Percentiles rank a stretch among this genome's conserved stretches.
These are phyloP conservation scores for Alouatta caraya DNA, from an alignment of 2,797 vertebrate genomes.

Conservation along the genomic window DNA sequence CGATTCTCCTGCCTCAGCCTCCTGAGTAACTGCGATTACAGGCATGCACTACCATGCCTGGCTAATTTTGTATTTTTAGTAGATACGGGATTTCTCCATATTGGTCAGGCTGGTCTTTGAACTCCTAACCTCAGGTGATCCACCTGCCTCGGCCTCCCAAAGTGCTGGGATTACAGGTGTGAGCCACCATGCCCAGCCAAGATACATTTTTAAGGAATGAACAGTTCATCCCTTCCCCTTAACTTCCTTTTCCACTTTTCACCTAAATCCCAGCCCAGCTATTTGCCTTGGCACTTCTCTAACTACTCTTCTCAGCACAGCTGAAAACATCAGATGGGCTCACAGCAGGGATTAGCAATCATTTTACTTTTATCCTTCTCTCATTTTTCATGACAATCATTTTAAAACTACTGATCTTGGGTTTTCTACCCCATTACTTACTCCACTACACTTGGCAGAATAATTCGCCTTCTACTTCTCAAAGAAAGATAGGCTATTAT, in stretches of 20 bases:
- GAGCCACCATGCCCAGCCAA: not conserved
- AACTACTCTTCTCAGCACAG: not conserved
- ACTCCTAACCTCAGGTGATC: too few species aligned
- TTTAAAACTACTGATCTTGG: not conserved
- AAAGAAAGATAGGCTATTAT: not conserved
- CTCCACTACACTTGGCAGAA: not conserved
- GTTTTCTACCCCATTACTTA: not conserved
- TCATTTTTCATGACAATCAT: not conserved
- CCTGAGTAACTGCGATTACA: too few species aligned
- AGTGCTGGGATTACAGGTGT: too few species aligned
- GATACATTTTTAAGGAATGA: not conserved
- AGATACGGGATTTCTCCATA: too few species aligned
- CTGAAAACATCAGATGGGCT: not conserved
- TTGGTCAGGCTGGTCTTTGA: too few species aligned
- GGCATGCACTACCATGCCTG: too few species aligned
- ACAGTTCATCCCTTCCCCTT: not conserved
- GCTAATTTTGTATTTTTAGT: too few species aligned
- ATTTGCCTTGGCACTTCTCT: not conserved
- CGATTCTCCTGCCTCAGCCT: too few species aligned
- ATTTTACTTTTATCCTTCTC: not conserved
- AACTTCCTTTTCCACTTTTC: not conserved
- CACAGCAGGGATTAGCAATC: not conserved
- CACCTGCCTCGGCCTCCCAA: too few species aligned
- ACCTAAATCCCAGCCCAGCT: not conserved
- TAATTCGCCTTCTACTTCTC: not conserved